Percentiles rank a stretch among this genome's conserved stretches.
These are phyloP conservation scores for Drosophila sordidula DNA, from an alignment of 2,888 invertebrate genomes.

Conservation along the genomic window DNA sequence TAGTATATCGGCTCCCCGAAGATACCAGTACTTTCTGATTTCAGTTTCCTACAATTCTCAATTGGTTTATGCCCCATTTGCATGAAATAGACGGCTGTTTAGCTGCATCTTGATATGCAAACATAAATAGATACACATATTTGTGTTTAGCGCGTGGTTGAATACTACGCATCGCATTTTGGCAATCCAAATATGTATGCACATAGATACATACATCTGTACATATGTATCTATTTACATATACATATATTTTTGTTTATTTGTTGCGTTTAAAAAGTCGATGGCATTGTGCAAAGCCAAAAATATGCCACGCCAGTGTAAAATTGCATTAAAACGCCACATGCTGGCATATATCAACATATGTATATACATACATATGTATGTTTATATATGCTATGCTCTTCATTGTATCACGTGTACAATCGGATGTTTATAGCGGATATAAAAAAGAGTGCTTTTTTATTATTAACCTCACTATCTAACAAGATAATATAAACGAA, in stretches of 20 bases:
- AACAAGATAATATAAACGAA: constrained; percentile 4
- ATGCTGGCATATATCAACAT: constrained; percentile 1
- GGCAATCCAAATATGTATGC: constrained; percentile 39
- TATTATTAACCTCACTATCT: constrained; percentile 37
- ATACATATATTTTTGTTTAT: constrained; percentile 50
- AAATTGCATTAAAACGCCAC: constrained; percentile 30
- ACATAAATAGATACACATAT: constrained; percentile 9
- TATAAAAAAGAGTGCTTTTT: constrained; percentile 26
- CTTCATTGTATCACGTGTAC: constrained; percentile 43
- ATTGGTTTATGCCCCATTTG: background rate
- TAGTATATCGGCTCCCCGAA: too few species aligned
- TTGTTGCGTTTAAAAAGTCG: constrained; percentile 43
- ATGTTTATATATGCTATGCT: constrained; percentile 5
- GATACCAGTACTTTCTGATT: too few species aligned
- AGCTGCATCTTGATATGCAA: background rate
- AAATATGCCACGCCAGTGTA: constrained; percentile 57
- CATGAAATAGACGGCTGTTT: background rate
- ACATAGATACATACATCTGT: constrained; percentile 2
- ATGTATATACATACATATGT: background rate
- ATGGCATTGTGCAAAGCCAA: constrained; percentile 50
- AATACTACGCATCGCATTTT: constrained; percentile 72
- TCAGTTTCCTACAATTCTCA: background rate
- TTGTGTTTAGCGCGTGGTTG: constrained; percentile 46
- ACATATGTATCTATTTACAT: constrained; percentile 30
- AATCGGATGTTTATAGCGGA: constrained; percentile 35